A percentile compares a stretch with the other conserved stretches of the same genome.
Evolutionary conservation across 2,797 vertebrate genomes (phyloP).

Genomic region (Danio tinwini): DNA sequence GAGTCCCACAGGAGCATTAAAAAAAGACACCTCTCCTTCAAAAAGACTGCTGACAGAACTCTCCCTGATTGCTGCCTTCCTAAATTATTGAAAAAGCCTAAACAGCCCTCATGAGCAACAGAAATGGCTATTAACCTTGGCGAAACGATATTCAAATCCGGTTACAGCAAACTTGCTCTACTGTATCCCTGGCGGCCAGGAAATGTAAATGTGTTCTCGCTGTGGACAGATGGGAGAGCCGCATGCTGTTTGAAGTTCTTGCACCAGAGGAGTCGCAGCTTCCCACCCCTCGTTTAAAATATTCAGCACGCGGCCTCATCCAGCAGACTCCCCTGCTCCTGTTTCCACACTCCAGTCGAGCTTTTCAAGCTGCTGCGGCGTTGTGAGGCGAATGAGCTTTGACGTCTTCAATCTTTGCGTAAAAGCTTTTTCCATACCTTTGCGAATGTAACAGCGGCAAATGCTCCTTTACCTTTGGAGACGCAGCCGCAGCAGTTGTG

Average conservation of each 20-base stretch:
- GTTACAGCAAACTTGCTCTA: conserved; percentile 77
- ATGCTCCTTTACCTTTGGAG: conserved; percentile 19
- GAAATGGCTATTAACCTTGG: conserved; percentile 84
- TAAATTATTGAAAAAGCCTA: conserved; percentile 82
- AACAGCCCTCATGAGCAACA: conserved; percentile 76
- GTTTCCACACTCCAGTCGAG: conserved; percentile 62
- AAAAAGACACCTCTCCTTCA: conserved; percentile 68
- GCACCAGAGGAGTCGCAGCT: conserved; percentile 55
- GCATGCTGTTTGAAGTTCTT: conserved; percentile 79
- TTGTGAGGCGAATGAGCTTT: conserved; percentile 63
- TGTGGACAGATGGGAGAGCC: conserved; percentile 79
- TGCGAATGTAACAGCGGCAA: conserved; percentile 69
- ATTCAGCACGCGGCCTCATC: conserved; percentile 75
- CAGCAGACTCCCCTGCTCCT: conserved; percentile 65
- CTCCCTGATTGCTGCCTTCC: conserved; percentile 74
- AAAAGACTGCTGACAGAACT: conserved; percentile 67
- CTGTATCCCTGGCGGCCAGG: conserved; percentile 77
- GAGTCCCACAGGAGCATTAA: conserved; percentile 52
- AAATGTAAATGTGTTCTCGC: conserved; percentile 82
- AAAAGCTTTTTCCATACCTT: conserved; percentile 58
- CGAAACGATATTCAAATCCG: conserved; percentile 80
- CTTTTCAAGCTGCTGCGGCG: conserved; percentile 58
- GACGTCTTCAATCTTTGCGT: conserved; percentile 65
- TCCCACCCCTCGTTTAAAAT: conserved; percentile 73
- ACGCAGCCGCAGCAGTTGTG: background rate